Conservation (phyloP, 1,140 invertebrate species). For the Bicyclus anynana region DNA sequence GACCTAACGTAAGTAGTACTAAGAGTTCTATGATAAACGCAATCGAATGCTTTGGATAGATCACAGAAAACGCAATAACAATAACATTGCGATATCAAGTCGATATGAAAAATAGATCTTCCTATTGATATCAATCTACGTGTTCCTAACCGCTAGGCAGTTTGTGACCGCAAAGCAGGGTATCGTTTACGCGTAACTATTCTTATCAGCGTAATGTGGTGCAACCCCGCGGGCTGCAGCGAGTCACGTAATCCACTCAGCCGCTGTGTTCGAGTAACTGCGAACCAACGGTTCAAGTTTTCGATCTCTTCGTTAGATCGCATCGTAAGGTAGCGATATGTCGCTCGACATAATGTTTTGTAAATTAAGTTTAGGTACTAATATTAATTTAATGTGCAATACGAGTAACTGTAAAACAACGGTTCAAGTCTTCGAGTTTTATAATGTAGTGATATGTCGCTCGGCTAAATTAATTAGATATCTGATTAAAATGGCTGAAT, state of each 20-base stretch:
- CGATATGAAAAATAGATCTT: not conserved
- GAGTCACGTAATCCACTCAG: slow-evolving; percentile 18
- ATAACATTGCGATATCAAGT: no score
- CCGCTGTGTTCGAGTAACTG: slow-evolving; percentile 1
- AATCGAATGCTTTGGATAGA: no score
- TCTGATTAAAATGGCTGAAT: no score
- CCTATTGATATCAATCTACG: not conserved
- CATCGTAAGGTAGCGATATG: not conserved
- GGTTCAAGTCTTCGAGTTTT: no score
- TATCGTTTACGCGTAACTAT: not conserved
- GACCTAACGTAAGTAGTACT: no score
- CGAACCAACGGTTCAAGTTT: slow-evolving; percentile 13
- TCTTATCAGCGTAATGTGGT: not conserved
- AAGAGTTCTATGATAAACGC: no score
- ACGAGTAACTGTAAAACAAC: no score
- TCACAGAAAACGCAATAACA: no score
- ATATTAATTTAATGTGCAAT: no score
- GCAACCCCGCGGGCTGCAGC: not conserved
- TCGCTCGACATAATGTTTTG: not conserved
- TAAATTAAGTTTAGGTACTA: no score
- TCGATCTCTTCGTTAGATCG: not conserved
- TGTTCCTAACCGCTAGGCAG: not conserved
- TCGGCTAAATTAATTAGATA: no score
- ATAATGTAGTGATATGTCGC: no score
- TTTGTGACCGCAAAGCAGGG: not conserved